Percentiles rank a stretch among this genome's conserved stretches.
Conservation (phyloP, 2,113 vertebrate species). For the Scomber colias region DNA sequence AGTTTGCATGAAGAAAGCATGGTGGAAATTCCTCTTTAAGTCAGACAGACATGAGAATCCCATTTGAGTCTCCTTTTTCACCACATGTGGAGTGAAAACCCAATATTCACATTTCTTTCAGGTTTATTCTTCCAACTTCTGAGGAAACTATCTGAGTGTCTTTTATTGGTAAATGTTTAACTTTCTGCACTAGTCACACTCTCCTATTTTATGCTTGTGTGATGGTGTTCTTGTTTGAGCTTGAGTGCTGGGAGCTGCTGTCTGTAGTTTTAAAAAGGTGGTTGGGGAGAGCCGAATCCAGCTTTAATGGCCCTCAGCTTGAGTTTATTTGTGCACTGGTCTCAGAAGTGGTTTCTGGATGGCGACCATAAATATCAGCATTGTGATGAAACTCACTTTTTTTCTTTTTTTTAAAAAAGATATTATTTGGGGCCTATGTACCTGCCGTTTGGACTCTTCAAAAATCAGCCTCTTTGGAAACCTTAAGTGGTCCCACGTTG, state of each 20-base stretch:
- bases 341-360: slow-evolving; percentile 38
- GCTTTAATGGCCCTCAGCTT: slow-evolving; percentile 46
- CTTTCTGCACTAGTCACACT: not conserved
- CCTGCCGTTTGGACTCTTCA: not conserved
- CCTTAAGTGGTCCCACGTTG: slow-evolving; percentile 23
- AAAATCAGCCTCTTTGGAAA: slow-evolving; percentile 17
- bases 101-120: not conserved
- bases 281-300: slow-evolving; percentile 32
- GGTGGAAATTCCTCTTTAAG: slow-evolving; percentile 16
- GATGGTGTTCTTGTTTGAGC: slow-evolving; percentile 15
- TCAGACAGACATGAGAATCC: slow-evolving; percentile 18
- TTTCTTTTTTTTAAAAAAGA: slow-evolving; percentile 18
- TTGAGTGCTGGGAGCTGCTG: slow-evolving; percentile 17
- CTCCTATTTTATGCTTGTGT: not conserved
- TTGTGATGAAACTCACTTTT: not conserved
- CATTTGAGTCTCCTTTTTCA: slow-evolving; percentile 7
- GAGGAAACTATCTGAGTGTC: not conserved
- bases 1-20: slow-evolving; percentile 19
- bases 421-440: slow-evolving; percentile 16
- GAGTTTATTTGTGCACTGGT: slow-evolving; percentile 37
- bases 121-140: not conserved
- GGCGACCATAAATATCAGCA: slow-evolving; percentile 28
- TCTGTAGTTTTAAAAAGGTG: not conserved
- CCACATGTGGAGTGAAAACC: slow-evolving; percentile 9
- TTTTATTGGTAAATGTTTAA: slow-evolving; percentile 2